Evolutionary conservation across 2,797 vertebrate genomes (phyloP).

Genomic region (Malacoctenus gilli): DNA sequence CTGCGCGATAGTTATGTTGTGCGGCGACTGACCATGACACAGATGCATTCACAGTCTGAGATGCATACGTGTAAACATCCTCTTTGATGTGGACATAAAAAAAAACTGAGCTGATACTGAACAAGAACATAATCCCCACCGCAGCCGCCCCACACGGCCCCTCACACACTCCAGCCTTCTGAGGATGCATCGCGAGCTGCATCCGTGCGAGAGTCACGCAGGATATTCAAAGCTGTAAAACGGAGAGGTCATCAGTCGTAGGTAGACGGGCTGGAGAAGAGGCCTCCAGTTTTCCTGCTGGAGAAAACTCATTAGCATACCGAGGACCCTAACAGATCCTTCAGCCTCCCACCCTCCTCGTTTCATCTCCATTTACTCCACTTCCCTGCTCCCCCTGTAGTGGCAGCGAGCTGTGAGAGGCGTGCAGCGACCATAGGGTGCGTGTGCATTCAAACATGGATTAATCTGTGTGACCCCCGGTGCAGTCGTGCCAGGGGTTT

Average conservation of each 20-base stretch:
- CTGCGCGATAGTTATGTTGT: neutral
- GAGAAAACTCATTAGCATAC: conserved; percentile 34
- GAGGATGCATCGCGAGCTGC: neutral
- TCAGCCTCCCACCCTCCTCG: conserved; percentile 2
- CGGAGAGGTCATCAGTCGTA: conserved; percentile 7
- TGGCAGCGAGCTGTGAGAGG: conserved; percentile 11
- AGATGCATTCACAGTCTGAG: neutral
- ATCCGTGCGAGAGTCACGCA: neutral
- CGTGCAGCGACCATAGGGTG: neutral
- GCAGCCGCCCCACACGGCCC: too few species aligned
- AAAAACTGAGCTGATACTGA: neutral
- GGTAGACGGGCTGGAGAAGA: conserved; percentile 13
- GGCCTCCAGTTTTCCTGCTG: conserved; percentile 14
- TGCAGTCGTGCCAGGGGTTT: conserved; percentile 1
- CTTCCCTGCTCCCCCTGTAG: neutral
- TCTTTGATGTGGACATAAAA: neutral
- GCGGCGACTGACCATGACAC: conserved; percentile 1
- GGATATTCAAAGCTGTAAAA: conserved; percentile 17
- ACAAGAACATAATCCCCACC: neutral
- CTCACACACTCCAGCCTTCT: conserved; percentile 2
- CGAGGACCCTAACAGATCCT: conserved; percentile 9
- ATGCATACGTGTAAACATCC: neutral
- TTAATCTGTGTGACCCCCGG: conserved; percentile 17
- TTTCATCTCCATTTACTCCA: too few species aligned
- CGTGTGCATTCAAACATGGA: conserved; percentile 8